Evolutionary conservation across 2,113 vertebrate species (phyloP).

Genomic region (Geococcyx californianus): DNA sequence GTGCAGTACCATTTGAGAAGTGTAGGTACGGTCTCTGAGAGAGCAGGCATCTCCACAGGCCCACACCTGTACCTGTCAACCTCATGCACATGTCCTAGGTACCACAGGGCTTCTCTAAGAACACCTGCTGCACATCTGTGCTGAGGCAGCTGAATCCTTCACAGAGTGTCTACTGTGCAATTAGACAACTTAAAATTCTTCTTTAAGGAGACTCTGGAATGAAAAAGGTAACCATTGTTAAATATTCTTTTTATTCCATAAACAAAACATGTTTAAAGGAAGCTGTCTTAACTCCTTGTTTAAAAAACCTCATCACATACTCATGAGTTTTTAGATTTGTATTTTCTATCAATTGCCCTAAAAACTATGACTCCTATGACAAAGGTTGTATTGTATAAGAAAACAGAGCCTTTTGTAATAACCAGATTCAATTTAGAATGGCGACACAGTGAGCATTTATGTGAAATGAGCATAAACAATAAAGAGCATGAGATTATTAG

Average conservation of each 20-base stretch:
- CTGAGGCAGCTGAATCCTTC: not conserved
- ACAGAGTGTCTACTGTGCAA: not conserved
- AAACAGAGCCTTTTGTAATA: not conserved
- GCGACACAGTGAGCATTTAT: conserved; percentile 2
- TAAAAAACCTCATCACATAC: not conserved
- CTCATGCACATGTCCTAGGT: not conserved
- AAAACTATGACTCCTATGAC: not conserved
- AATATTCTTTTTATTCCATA: not conserved
- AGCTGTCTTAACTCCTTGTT: not conserved
- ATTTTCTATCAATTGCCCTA: not conserved
- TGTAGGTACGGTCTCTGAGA: not conserved
- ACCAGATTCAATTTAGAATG: not conserved
- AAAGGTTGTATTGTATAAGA: not conserved
- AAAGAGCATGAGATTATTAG: not conserved
- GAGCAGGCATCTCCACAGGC: not conserved
- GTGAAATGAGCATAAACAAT: not conserved
- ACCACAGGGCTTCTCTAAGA: not conserved
- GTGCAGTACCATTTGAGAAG: not conserved
- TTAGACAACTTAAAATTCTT: not conserved
- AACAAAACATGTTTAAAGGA: not conserved
- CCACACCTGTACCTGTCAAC: not conserved
- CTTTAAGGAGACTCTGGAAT: not conserved
- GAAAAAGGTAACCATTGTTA: not conserved
- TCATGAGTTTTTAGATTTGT: not conserved
- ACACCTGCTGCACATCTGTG: not conserved